phyloP scores from a whole-genome alignment of 2,797 vertebrate genomes.

The Cheirogaleus major region DNA sequence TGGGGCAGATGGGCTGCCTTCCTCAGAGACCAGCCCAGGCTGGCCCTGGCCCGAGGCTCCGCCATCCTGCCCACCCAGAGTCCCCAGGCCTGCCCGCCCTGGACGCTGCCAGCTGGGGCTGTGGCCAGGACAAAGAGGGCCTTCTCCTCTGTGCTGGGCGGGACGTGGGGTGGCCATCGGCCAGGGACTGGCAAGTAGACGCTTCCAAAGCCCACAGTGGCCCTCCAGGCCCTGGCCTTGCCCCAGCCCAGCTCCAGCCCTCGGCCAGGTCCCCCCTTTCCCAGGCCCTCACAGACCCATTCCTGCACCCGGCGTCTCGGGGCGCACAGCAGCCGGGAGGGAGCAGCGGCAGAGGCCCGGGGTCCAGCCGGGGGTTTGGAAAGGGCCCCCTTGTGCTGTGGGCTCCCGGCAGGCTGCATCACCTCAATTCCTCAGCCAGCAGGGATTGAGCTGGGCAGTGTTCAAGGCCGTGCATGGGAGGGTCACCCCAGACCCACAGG shows the following conservation, averaged over 20 bases:
- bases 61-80: not conserved
- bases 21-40: not conserved
- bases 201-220: not conserved
- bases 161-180: not conserved
- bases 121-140: not conserved
- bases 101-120: too few relatives aligned
- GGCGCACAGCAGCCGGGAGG: not conserved
- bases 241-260: not conserved
- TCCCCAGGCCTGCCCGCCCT: not conserved
- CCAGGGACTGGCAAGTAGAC: accelerated
- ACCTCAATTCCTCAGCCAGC: not conserved
- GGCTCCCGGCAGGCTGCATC: not conserved
- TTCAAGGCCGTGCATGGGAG: too few relatives aligned
- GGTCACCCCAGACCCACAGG: not conserved
- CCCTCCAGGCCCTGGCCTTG: accelerated
- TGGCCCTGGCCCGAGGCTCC: not conserved
- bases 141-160: not conserved
- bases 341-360: not conserved
- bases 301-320: not conserved
- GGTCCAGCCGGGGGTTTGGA: not conserved
- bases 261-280: not conserved
- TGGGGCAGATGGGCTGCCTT: not conserved
- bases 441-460: not conserved
- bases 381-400: not conserved
- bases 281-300: accelerated